A percentile compares a stretch with the other conserved stretches of the same genome.
Evolutionary conservation across 92 coral and sea anemone species (phyloP).

Genomic region (Bergia puertoricense): DNA sequence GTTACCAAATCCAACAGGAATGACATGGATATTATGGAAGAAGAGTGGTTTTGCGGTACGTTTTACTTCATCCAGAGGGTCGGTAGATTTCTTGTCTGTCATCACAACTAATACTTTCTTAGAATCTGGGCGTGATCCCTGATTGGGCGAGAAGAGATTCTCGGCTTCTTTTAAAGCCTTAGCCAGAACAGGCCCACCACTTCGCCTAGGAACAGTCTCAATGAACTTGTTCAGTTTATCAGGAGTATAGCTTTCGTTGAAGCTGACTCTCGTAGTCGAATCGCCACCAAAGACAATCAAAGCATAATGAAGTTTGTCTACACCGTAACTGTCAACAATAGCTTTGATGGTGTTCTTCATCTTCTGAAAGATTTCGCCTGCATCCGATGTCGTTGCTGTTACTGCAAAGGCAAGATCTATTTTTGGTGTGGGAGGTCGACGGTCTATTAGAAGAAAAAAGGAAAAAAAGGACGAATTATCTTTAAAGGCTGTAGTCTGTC

Average conservation of each 20-base stretch:
- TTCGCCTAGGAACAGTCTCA: conserved; percentile 34
- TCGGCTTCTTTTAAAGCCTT: conserved; percentile 47
- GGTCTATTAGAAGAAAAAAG: not conserved
- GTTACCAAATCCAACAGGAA: conserved; percentile 70
- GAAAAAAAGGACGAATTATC: not conserved
- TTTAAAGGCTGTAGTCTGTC: not conserved
- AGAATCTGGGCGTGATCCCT: conserved; percentile 52
- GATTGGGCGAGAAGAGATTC: conserved; percentile 37
- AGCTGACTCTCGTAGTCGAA: conserved; percentile 38
- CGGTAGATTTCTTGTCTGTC: conserved; percentile 47
- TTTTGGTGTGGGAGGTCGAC: conserved; percentile 38
- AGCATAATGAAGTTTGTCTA: conserved; percentile 48
- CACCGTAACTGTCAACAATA: conserved; percentile 52
- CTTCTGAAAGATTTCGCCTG: conserved; percentile 58
- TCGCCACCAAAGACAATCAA: conserved; percentile 51
- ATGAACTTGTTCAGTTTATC: conserved; percentile 32
- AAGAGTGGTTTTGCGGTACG: conserved; percentile 64
- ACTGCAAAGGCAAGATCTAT: conserved; percentile 67
- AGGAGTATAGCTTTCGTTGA: conserved; percentile 27
- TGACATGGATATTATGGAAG: conserved; percentile 62
- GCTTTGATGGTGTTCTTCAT: conserved; percentile 56
- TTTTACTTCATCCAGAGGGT: conserved; percentile 52
- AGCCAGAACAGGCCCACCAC: conserved; percentile 38
- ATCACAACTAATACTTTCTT: conserved; percentile 47
- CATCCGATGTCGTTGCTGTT: conserved; percentile 57